Evolutionary conservation across 2,113 vertebrate genomes (phyloP).

Genomic region (Labeo catla): DNA sequence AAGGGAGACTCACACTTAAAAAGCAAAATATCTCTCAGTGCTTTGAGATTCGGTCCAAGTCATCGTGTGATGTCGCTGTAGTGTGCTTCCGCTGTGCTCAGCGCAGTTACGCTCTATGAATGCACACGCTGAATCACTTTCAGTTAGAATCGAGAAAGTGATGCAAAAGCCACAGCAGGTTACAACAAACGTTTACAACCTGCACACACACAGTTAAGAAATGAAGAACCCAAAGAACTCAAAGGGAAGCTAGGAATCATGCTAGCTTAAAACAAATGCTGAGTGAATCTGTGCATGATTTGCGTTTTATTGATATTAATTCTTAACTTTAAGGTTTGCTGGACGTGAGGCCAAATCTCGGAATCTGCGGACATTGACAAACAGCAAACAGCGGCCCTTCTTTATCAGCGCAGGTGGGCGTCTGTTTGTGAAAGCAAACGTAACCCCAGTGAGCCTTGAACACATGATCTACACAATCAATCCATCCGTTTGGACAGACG

Average conservation of each 20-base stretch:
- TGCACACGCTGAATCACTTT: neutral
- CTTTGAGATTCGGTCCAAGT: no score
- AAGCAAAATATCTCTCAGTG: no score
- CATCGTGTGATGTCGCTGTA: no score
- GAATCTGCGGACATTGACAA: neutral
- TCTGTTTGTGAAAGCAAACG: slow-evolving; percentile 40
- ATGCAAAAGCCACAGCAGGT: neutral
- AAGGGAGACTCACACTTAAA: no score
- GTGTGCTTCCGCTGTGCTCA: neutral
- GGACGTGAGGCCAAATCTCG: neutral
- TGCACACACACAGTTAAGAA: no score
- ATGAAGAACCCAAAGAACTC: neutral
- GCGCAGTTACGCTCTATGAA: neutral
- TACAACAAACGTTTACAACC: no score
- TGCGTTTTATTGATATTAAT: neutral
- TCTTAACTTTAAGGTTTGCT: neutral
- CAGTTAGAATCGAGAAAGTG: neutral
- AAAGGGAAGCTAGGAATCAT: neutral
- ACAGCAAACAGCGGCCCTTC: neutral
- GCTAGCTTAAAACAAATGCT: neutral
- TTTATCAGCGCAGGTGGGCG: slow-evolving; percentile 38
- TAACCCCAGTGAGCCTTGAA: slow-evolving; percentile 23
- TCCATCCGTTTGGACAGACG: neutral
- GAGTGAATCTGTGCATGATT: neutral
- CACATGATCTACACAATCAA: neutral